Evolutionary conservation across 1,140 invertebrate genomes (phyloP), one percentile per base, ranked within the genome.

Genomic region (Medauroidea extradentata): DNA sequence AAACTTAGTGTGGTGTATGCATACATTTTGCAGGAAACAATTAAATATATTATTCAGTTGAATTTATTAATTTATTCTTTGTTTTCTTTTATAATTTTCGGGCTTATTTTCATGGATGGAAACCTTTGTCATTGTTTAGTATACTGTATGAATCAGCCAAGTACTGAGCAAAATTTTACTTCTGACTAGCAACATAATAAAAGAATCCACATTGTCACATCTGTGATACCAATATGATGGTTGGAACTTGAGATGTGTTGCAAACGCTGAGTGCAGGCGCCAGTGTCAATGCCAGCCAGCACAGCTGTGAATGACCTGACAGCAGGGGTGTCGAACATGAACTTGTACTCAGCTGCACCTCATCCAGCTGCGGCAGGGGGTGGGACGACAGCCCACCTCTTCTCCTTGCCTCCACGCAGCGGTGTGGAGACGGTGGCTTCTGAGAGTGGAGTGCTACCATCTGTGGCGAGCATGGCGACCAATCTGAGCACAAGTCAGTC

Each of bases 361-460:
- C 60, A 67, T 56, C 65, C 64, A 38, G 64, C 65, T 13, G 46
- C 57, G 38, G 53, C 48, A 18, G 66, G 66, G 24, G 64, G 34
- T 11, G 57, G 58, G 9, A 62, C 64, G 0, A 65, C 66, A 3
- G 56, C 61, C 27, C 63, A 53, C 14, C 16, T 53, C 23, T 54
- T 61, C 58, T 21, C 43, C 24, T 16, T 53, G 38, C 62, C 64
- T 18, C 63, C 68, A 3, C 44, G 65, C 2, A 64, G 63, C 55
- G 62, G 65, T 21, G 55, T 61, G 9, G 61, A 65, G 24, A 59
- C 65, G 0, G 48, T 62, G 14, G 63, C 58, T 11, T 54, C 62
- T 19, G 52, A 57, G 16, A 61, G 63, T 57, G 57, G 61, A 34
- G 62, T 69, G 18, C 57, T 66, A 53, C 64, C 66, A 19, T 67